Percentiles rank a stretch among this genome's conserved stretches.
Evolutionary conservation across 2,113 vertebrate genomes (phyloP).

Genomic region (Pipra filicauda): DNA sequence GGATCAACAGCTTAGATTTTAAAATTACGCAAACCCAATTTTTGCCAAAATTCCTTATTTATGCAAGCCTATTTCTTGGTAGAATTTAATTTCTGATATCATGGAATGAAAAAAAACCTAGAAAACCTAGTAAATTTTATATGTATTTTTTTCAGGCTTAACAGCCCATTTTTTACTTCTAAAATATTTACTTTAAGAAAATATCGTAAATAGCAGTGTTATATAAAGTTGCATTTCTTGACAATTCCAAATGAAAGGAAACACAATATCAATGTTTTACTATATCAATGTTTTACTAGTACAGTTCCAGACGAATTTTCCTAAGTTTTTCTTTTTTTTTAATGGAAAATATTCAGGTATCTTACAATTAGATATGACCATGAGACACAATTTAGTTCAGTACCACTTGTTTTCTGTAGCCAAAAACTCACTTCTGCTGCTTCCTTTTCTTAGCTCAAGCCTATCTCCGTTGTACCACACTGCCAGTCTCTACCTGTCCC

Average conservation of each 20-base stretch:
- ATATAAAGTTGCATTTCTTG: not conserved
- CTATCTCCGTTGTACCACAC: not conserved
- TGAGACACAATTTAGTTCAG: not conserved
- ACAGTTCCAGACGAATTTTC: not conserved
- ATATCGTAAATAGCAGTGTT: not conserved
- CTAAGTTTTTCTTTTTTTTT: not conserved
- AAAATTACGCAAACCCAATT: not conserved
- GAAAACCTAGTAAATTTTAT: not conserved
- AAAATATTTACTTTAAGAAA: not conserved
- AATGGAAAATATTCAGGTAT: not conserved
- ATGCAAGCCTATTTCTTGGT: not conserved
- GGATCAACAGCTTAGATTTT: not conserved
- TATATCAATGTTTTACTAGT: not conserved
- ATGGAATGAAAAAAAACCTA: not conserved
- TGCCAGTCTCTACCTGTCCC: not conserved
- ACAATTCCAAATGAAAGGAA: not conserved
- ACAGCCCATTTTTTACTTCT: not conserved
- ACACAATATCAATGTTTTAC: not conserved
- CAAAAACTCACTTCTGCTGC: not conserved
- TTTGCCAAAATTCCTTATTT: not conserved
- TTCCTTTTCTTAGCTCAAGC: not conserved
- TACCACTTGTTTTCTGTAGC: not conserved
- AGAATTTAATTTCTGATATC: not conserved
- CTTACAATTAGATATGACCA: not conserved
- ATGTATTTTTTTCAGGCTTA: not conserved